Evolutionary conservation across 2,797 vertebrate species (phyloP).

Genomic region (Etheostoma nigrum): DNA sequence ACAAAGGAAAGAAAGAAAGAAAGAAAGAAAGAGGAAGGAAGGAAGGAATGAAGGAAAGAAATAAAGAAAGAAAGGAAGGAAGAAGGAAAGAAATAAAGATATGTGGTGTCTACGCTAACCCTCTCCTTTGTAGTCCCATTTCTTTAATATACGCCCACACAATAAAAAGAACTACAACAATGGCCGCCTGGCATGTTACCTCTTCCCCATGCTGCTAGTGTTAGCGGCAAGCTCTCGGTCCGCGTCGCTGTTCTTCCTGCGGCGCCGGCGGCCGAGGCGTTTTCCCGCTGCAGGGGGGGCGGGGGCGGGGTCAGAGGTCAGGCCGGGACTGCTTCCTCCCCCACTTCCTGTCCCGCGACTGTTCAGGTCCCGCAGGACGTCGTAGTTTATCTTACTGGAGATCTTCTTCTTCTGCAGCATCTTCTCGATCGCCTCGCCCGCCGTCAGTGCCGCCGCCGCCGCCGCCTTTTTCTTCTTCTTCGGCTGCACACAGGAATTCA

Average conservation of each 20-base stretch:
- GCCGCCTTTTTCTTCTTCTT: conserved; percentile 89
- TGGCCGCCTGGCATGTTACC: conserved; percentile 73
- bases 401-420: conserved; percentile 99
- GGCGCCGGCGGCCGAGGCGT: conserved; percentile 72
- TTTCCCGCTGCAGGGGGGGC: conserved; percentile 15
- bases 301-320: conserved; percentile 15
- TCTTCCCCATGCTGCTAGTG: conserved; percentile 88
- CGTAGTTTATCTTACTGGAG: conserved; percentile 98
- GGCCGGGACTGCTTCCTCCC: conserved; percentile 72
- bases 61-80: too few species aligned
- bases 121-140: too few species aligned
- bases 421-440: conserved; percentile 96
- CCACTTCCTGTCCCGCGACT: conserved; percentile 74
- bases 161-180: too few species aligned
- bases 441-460: conserved; percentile 89
- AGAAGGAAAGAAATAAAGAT: too few species aligned
- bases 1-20: too few species aligned
- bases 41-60: too few species aligned
- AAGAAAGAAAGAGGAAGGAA: too few species aligned
- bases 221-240: conserved; percentile 81
- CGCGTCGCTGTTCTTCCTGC: conserved; percentile 83
- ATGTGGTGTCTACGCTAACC: too few species aligned
- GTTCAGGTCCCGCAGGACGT: conserved; percentile 94
- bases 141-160: too few species aligned
- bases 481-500: conserved; percentile 76